phyloP scores from a whole-genome alignment of 2,888 invertebrate species.

The Nomada goodeniana region DNA sequence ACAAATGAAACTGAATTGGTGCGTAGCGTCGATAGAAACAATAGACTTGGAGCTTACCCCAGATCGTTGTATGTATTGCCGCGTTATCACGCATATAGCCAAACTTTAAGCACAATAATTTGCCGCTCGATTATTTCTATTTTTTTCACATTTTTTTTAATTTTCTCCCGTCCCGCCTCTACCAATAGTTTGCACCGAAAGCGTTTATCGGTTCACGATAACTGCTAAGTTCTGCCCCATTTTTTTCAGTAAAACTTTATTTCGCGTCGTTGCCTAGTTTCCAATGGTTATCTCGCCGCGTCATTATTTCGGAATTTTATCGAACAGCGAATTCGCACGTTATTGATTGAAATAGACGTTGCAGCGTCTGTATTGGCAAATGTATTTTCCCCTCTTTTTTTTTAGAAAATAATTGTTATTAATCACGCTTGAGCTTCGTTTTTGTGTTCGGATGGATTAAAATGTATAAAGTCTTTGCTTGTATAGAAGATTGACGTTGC shows the following conservation, averaged over 20 bases:
- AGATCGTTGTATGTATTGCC: constrained; percentile 28
- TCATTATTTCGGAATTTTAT: constrained; percentile 27
- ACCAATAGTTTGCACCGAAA: not conserved
- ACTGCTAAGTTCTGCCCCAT: constrained; percentile 28
- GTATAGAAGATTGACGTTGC: too few relatives aligned
- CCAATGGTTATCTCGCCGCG: not conserved
- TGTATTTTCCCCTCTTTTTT: too few relatives aligned
- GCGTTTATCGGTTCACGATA: constrained; percentile 49
- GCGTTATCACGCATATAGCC: constrained; percentile 21
- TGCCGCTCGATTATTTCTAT: not conserved
- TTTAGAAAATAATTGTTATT: too few relatives aligned
- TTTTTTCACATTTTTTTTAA: not conserved
- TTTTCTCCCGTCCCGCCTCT: not conserved
- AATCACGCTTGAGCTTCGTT: too few relatives aligned
- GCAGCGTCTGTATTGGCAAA: too few relatives aligned
- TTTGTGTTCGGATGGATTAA: too few relatives aligned
- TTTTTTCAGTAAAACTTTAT: not conserved
- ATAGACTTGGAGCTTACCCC: constrained; percentile 43
- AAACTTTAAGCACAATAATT: constrained; percentile 41
- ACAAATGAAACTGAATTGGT: constrained; percentile 35
- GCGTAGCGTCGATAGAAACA: constrained; percentile 42
- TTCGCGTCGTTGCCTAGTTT: constrained; percentile 12
- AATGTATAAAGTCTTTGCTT: too few relatives aligned
- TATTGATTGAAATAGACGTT: constrained; percentile 15
- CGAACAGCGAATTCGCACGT: not conserved